A percentile compares a stretch with the other conserved stretches of the same genome.
Evolutionary conservation across 2,797 vertebrate genomes (phyloP).

Genomic region (Dipus sagitta): DNA sequence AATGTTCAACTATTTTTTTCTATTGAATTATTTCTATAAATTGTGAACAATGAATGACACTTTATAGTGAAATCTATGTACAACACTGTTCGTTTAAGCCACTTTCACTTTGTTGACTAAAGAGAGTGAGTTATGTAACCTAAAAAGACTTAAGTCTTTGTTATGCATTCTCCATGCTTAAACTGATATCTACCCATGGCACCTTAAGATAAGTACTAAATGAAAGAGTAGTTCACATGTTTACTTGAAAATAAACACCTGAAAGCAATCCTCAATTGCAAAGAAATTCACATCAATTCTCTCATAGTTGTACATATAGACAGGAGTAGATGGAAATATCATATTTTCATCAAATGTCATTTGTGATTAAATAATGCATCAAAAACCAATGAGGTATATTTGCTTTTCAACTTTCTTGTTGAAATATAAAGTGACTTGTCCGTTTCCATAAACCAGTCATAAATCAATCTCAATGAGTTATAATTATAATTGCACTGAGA

Average conservation of each 20-base stretch:
- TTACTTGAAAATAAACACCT: not conserved
- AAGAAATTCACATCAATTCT: not conserved
- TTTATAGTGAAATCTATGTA: slow-evolving; percentile 1
- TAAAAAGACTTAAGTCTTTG: slow-evolving; percentile 30
- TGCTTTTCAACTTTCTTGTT: not conserved
- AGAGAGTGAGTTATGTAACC: not conserved
- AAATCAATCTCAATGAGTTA: not conserved
- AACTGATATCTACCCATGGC: not conserved
- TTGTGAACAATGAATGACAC: not conserved
- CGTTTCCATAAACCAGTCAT: not conserved
- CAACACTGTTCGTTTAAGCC: slow-evolving; percentile 38
- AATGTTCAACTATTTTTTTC: not conserved
- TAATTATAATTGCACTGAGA: not conserved
- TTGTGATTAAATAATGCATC: not conserved
- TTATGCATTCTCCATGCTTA: not conserved
- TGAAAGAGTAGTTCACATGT: not conserved
- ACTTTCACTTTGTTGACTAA: slow-evolving; percentile 27
- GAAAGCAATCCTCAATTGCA: not conserved
- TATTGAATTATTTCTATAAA: slow-evolving; percentile 18
- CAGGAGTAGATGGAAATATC: not conserved
- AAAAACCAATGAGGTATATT: not conserved
- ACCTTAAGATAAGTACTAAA: not conserved
- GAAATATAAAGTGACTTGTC: slow-evolving; percentile 18
- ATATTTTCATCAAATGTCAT: not conserved
- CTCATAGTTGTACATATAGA: not conserved